Evolutionary conservation across 2,888 invertebrate genomes (phyloP), one percentile per base, ranked within the genome.

Genomic region (Caenorhabditis zanzibari): DNA sequence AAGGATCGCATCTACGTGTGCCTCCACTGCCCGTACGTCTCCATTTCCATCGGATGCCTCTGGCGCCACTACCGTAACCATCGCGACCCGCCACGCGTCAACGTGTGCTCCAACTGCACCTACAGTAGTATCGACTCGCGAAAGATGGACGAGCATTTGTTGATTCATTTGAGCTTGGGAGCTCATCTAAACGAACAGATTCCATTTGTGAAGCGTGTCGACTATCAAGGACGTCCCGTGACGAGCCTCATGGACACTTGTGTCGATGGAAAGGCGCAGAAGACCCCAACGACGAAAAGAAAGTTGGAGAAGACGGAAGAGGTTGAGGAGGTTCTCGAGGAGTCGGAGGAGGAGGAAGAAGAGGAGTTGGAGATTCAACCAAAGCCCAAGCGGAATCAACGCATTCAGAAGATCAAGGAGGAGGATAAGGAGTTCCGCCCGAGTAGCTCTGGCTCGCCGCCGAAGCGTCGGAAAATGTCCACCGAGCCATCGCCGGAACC

Each of bases 121-220:
- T 84, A 84, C 41, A 84, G 84, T 32, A 81, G 81, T 1, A 49
- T 73, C 22, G 80, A 81, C 12, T 63, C 56, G 16, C 2, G 26
- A 4, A 81, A 76, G 52, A 84, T 84, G 81, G 84, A 84, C 16
- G 84, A 84, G 56, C 84, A 84, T 41, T 47, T 49, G 5, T 28
- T 84, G 2, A 49, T 84, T 14, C 84, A 84, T 54, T 2, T 22
- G 14, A 75, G 68, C 10, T 9, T 79, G 22, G 82, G 77, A 7
- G 12, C 38, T 2, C 32, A 10, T 12, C 2, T 32, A 1, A 47
- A 38, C 22, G 72, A 80, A 12, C 14, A 47, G 44, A 56, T 66
- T 47, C 68, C 68, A 22, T 81, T 73, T 47, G 75, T 82, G 56
- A 74, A 82, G 68, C 38, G 82, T 56, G 82, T 82, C 3, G 79